phyloP scores from a whole-genome alignment of 2,888 invertebrate genomes.

The Rotaria sp. region DNA sequence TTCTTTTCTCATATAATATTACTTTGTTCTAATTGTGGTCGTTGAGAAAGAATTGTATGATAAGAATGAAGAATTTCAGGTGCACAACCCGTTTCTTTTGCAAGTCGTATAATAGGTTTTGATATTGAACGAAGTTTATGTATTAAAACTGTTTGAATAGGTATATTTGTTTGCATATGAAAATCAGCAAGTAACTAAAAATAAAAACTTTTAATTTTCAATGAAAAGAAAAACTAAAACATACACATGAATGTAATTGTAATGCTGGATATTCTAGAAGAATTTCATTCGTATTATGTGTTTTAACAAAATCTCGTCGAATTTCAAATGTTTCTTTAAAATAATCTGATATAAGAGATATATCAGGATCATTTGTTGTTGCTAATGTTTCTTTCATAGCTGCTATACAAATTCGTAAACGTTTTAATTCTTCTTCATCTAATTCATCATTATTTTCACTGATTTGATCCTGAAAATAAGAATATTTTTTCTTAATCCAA shows the following conservation, averaged over 20 bases:
- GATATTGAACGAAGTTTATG: slow-evolving; percentile 29
- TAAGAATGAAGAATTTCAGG: slow-evolving; percentile 11
- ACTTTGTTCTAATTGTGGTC: slow-evolving; percentile 29
- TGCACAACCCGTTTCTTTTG: slow-evolving; percentile 15
- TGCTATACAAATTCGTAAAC: background rate
- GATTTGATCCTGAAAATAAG: background rate
- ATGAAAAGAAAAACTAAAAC: background rate
- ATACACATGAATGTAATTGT: slow-evolving; percentile 18
- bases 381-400: slow-evolving; percentile 21
- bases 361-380: background rate
- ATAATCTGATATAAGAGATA: background rate
- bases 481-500: no score
- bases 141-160: slow-evolving; percentile 22
- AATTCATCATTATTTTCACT: slow-evolving; percentile 21
- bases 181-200: slow-evolving; percentile 7
- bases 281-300: slow-evolving; percentile 25
- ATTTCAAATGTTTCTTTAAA: slow-evolving; percentile 27
- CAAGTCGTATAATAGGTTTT: background rate
- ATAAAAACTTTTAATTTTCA: background rate
- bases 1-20: no score
- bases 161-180: slow-evolving; percentile 29
- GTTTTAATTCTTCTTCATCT: background rate
- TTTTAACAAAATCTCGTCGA: slow-evolving; percentile 10
- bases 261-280: slow-evolving; percentile 12
- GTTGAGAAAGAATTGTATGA: slow-evolving; percentile 8